phyloP scores from a whole-genome alignment of 2,113 vertebrate genomes.

The Takifugu bimaculatus region DNA sequence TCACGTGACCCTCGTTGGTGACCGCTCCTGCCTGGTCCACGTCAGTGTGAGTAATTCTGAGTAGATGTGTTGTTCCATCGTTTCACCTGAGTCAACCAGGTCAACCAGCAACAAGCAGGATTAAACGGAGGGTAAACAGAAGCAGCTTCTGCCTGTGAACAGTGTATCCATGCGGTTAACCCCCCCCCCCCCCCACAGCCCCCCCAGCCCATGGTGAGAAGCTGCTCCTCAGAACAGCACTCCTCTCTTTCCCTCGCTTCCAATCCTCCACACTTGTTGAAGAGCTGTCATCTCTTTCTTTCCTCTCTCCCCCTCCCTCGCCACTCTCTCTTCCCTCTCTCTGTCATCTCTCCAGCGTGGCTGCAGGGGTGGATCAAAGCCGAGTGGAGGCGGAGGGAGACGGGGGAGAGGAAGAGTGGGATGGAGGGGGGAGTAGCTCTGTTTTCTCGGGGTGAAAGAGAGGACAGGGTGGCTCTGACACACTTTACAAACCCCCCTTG shows the following conservation, averaged over 20 bases:
- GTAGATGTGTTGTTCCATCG: conserved; percentile 1
- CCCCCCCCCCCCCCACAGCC: conserved; percentile 15
- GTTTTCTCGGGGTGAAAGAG: conserved; percentile 67
- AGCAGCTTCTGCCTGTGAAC: background rate
- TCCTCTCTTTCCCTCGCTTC: conserved; percentile 19
- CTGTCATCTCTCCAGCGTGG: conserved; percentile 64
- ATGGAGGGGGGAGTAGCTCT: conserved; percentile 53
- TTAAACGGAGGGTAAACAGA: conserved; percentile 26
- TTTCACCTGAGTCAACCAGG: conserved; percentile 19
- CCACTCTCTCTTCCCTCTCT: conserved; percentile 34
- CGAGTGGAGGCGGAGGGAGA: conserved; percentile 49
- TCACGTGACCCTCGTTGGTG: too few relatives aligned
- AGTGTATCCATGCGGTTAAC: conserved; percentile 10
- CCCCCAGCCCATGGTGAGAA: conserved; percentile 32
- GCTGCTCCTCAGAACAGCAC: conserved; percentile 52
- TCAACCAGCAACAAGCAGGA: conserved; percentile 4
- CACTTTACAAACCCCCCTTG: conserved; percentile 34
- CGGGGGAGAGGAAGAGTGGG: conserved; percentile 19
- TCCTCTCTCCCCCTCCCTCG: conserved; percentile 24
- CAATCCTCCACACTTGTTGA: conserved; percentile 61
- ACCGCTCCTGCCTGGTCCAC: too few relatives aligned
- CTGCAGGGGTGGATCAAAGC: conserved; percentile 73
- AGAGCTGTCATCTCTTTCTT: conserved; percentile 64
- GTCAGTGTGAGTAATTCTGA: too few relatives aligned
- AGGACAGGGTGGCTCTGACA: conserved; percentile 67